phyloP scores from a whole-genome alignment of 1,140 invertebrate genomes.

The Cecropterus lyciades region DNA sequence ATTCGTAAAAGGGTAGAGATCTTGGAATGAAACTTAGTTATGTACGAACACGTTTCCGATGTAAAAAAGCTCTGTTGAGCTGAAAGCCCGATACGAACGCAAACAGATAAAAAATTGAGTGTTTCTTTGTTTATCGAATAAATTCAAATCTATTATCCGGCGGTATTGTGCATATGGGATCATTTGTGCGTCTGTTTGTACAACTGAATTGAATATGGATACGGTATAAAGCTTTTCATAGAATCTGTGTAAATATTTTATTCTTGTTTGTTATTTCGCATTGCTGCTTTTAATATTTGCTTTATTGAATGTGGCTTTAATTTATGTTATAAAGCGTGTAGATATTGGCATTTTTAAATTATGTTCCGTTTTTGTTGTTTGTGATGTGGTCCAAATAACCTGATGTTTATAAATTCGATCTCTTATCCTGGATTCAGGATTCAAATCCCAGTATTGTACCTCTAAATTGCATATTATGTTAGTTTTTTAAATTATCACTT shows the following conservation, averaged over 20 bases:
- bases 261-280: conserved; percentile 23
- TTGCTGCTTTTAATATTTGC: neutral
- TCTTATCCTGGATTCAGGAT: no score
- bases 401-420: no score
- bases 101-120: conserved; percentile 43
- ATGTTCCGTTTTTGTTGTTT: neutral
- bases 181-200: conserved; percentile 35
- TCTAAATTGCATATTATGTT: no score
- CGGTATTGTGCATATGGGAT: conserved; percentile 26
- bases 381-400: no score
- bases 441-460: no score
- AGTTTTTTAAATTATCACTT: no score
- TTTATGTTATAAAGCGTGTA: neutral
- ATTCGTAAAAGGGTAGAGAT: conserved; percentile 3
- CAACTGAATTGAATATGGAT: conserved; percentile 15
- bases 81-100: conserved; percentile 31
- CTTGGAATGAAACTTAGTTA: conserved; percentile 30
- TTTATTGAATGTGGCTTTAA: conserved; percentile 15
- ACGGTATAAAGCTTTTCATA: conserved; percentile 23
- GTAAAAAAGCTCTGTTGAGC: conserved; percentile 36
- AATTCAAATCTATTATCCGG: conserved; percentile 37
- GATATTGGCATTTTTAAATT: neutral
- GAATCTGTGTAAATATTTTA: conserved; percentile 13
- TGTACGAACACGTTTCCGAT: conserved; percentile 34
- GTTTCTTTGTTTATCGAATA: conserved; percentile 41